A percentile compares a stretch with the other conserved stretches of the same genome.
Conservation (phyloP, 2,888 invertebrate species). For the Heliconius charithonia region DNA sequence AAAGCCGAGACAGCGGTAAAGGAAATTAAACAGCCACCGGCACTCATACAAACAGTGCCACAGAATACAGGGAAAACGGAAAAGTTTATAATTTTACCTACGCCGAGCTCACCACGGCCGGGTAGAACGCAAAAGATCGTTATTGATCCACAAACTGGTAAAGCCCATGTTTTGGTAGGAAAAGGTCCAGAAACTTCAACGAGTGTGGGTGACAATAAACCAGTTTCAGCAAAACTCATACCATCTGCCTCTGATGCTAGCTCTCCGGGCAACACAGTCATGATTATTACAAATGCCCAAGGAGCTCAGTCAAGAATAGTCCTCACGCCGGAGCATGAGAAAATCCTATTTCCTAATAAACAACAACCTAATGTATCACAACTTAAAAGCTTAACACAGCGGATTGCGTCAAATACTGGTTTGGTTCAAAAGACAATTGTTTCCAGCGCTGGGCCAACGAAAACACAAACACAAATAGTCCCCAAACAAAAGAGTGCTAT, state of each 20-base stretch:
- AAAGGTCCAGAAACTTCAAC: conserved; percentile 63
- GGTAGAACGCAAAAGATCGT: conserved; percentile 78
- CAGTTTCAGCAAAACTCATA: conserved; percentile 73
- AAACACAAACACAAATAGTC: conserved; percentile 68
- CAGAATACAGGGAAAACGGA: conserved; percentile 65
- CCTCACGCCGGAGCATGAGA: conserved; percentile 85
- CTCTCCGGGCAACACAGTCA: conserved; percentile 81
- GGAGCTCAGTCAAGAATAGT: conserved; percentile 85
- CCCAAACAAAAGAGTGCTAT: conserved; percentile 80
- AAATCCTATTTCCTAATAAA: conserved; percentile 83
- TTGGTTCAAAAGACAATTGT: conserved; percentile 60
- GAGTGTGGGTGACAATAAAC: conserved; percentile 62
- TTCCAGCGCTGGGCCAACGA: conserved; percentile 55
- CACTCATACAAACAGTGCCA: conserved; percentile 61
- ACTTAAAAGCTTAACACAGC: conserved; percentile 70
- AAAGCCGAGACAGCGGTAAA: conserved; percentile 68
- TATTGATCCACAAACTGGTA: conserved; percentile 77
- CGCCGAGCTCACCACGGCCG: conserved; percentile 65
- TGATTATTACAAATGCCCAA: conserved; percentile 86
- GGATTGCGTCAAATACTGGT: conserved; percentile 61
- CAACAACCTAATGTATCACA: conserved; percentile 71
- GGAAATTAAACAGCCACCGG: conserved; percentile 63
- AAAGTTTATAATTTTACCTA: conserved; percentile 76
- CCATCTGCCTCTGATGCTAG: conserved; percentile 64
- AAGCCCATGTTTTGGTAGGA: conserved; percentile 73